These are phyloP conservation scores for Rhodophaea formosa DNA, from an alignment of 2,888 invertebrate genomes.

Conservation along the genomic window DNA sequence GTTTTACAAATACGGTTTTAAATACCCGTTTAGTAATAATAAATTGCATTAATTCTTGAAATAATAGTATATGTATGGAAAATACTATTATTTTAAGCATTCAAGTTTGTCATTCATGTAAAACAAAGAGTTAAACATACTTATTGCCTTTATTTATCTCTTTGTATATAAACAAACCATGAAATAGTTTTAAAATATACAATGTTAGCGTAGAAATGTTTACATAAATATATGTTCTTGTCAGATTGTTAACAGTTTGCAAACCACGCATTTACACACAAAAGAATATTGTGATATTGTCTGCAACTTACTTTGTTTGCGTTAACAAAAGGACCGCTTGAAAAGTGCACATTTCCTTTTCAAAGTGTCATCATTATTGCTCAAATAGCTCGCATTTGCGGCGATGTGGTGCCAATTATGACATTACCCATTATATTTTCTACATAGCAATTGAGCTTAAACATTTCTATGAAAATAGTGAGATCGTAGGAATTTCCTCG, in stretches of 20 bases:
- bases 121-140: no score
- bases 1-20: no score
- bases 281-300: neutral
- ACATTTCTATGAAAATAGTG: slow-evolving; percentile 44
- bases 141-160: no score
- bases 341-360: neutral
- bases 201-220: neutral
- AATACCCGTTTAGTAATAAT: no score
- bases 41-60: no score
- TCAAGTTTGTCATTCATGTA: no score
- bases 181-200: neutral
- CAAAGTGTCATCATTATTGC: slow-evolving; percentile 2
- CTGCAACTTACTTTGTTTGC: neutral
- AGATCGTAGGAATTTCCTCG: slow-evolving; percentile 43
- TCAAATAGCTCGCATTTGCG: slow-evolving; percentile 3
- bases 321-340: neutral
- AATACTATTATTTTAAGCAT: no score
- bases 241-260: neutral
- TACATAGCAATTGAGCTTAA: slow-evolving; percentile 51
- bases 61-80: no score
- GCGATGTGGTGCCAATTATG: slow-evolving; percentile 40
- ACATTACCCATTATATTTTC: slow-evolving; percentile 48
- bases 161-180: neutral
- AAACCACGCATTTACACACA: neutral
- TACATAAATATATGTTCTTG: neutral